phyloP scores from a whole-genome alignment of 2,888 invertebrate species.

The Notocelia uddmanniana region DNA sequence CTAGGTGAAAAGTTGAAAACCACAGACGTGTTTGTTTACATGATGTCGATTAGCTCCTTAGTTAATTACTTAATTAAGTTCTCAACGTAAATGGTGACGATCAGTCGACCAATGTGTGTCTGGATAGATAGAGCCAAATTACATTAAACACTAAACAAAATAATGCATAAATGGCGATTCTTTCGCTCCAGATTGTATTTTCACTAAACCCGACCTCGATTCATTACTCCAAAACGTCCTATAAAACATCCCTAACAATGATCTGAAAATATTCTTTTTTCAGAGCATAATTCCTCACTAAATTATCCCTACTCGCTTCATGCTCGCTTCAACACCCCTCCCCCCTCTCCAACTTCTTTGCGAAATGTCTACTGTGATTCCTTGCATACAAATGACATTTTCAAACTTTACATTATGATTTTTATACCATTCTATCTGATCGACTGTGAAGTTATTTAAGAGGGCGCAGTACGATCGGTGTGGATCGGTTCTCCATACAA shows the following conservation, averaged over 20 bases:
- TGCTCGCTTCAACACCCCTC: constrained; percentile 73
- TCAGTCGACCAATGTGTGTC: too few relatives aligned
- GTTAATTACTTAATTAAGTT: too few relatives aligned
- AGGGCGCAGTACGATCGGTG: too few relatives aligned
- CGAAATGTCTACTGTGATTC: constrained; percentile 86
- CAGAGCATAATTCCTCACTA: constrained; percentile 76
- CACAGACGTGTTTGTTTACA: too few relatives aligned
- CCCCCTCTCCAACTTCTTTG: constrained; percentile 70
- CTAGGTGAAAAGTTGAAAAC: too few relatives aligned
- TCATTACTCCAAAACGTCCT: constrained; percentile 25
- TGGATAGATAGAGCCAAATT: too few relatives aligned
- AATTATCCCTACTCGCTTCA: constrained; percentile 78
- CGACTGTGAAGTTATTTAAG: constrained; percentile 60
- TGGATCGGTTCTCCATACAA: too few relatives aligned
- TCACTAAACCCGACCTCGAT: constrained; percentile 10
- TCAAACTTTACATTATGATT: constrained; percentile 79
- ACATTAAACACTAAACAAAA: not conserved
- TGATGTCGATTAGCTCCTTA: too few relatives aligned
- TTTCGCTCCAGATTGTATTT: not conserved
- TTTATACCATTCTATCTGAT: constrained; percentile 76
- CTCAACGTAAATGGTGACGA: too few relatives aligned
- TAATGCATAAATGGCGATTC: not conserved
- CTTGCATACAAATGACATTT: constrained; percentile 85
- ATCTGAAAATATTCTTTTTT: constrained; percentile 57
- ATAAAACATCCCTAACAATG: constrained; percentile 42